These are phyloP conservation scores for Philypnodon macrostomus DNA, from an alignment of 2,797 vertebrate genomes.

Conservation along the genomic window DNA sequence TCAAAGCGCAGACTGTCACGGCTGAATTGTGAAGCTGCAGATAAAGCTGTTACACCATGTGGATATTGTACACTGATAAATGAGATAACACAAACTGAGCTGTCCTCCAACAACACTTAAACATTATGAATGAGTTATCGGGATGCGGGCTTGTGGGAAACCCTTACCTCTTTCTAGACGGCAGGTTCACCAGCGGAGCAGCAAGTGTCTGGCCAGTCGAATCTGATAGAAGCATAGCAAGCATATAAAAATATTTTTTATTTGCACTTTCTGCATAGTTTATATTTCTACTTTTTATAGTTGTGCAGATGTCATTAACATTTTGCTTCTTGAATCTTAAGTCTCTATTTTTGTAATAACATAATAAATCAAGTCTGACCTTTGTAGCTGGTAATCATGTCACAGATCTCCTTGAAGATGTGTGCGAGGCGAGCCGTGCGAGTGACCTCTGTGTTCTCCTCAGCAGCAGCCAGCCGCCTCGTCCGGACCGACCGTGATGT, in stretches of 20 bases:
- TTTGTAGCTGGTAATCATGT: constrained; percentile 96
- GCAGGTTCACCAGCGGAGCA: constrained; percentile 90
- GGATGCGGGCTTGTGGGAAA: constrained; percentile 14
- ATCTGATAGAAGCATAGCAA: constrained; percentile 74
- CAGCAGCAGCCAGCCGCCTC: constrained; percentile 88
- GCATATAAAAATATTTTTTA: too few relatives aligned
- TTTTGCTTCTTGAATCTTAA: too few relatives aligned
- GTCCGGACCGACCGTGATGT: constrained; percentile 94
- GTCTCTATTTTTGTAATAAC: background rate
- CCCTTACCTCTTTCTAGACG: constrained; percentile 93
- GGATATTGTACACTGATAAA: constrained; percentile 41
- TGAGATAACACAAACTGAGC: constrained; percentile 35
- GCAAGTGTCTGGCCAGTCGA: constrained; percentile 89
- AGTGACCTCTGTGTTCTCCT: constrained; percentile 96
- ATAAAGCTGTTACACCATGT: constrained; percentile 55
- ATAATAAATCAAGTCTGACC: constrained; percentile 69
- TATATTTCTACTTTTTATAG: too few relatives aligned
- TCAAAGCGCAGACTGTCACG: constrained; percentile 45
- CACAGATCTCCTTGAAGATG: constrained; percentile 98
- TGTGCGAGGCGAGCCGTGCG: constrained; percentile 96
- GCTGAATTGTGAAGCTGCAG: constrained; percentile 30
- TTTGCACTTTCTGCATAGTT: too few relatives aligned
- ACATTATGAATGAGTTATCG: constrained; percentile 28
- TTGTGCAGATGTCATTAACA: too few relatives aligned
- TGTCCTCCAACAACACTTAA: constrained; percentile 28